phyloP scores from a whole-genome alignment of 2,888 invertebrate species.

The Pristionchus arcanus region DNA sequence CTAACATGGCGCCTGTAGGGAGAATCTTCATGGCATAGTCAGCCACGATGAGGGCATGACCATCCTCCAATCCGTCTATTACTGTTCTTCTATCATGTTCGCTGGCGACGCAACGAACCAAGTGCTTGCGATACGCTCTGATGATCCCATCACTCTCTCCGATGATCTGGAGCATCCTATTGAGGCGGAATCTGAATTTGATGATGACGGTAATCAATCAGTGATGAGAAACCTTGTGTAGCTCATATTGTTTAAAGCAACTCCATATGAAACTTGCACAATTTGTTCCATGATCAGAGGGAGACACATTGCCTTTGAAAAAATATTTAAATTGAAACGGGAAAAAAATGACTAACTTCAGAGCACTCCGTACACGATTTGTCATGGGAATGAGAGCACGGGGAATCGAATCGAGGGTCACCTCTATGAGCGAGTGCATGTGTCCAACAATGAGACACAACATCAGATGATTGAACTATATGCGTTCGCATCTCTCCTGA shows the following conservation, averaged over 20 bases:
- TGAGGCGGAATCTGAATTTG: no score
- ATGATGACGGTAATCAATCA: no score
- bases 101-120: not conserved
- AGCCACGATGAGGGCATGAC: not conserved
- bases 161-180: no score
- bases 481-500: not conserved
- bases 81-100: not conserved
- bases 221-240: no score
- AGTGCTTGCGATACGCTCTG: not conserved
- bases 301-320: no score
- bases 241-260: no score
- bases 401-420: not conserved
- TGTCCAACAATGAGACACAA: not conserved
- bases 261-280: no score
- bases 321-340: no score
- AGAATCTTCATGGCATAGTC: not conserved
- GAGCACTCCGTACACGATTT: not conserved
- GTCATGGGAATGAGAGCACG: not conserved
- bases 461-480: not conserved
- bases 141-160: not conserved
- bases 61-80: not conserved
- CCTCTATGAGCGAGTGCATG: not conserved
- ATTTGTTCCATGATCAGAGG: no score
- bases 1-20: not conserved
- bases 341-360: no score